Percentiles rank a stretch among this genome's conserved stretches.
Conservation (phyloP, 2,113 vertebrate genomes). For the Pelmatolapia mariae region DNA sequence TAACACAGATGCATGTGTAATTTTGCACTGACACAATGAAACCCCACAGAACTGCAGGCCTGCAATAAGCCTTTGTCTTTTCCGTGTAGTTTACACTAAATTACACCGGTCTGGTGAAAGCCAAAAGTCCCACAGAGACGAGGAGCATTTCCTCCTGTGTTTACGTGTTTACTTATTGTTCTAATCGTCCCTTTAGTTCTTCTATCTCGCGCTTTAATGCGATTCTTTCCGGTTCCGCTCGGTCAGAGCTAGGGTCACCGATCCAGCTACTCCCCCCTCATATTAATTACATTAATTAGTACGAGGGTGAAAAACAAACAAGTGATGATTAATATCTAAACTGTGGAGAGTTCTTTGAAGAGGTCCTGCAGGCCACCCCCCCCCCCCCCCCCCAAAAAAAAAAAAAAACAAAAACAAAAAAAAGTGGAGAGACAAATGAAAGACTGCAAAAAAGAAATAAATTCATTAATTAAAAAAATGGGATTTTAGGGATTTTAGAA, state of each 20-base stretch:
- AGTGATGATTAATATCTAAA: constrained; percentile 54
- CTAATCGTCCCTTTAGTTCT: constrained; percentile 59
- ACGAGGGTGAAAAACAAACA: constrained; percentile 59
- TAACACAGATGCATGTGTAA: neutral
- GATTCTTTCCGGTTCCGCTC: constrained; percentile 77
- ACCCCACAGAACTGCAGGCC: neutral
- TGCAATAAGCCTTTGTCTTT: neutral
- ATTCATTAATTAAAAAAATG: neutral
- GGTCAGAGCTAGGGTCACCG: constrained; percentile 64
- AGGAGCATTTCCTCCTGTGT: constrained; percentile 42
- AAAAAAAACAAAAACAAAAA: neutral
- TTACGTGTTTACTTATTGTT: constrained; percentile 72
- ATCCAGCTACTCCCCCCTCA: constrained; percentile 50
- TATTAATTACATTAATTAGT: constrained; percentile 72
- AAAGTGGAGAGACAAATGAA: constrained; percentile 2
- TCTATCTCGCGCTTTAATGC: constrained; percentile 64
- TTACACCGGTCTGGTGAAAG: neutral
- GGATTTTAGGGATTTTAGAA: neutral
- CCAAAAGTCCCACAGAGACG: constrained; percentile 25
- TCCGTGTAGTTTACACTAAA: neutral
- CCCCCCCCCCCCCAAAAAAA: no score
- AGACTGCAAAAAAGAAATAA: neutral
- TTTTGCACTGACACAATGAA: neutral
- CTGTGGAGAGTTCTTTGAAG: constrained; percentile 48
- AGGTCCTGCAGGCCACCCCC: neutral